Evolutionary conservation across 1,140 invertebrate species (phyloP).

Genomic region (Polypedilum pembai): DNA sequence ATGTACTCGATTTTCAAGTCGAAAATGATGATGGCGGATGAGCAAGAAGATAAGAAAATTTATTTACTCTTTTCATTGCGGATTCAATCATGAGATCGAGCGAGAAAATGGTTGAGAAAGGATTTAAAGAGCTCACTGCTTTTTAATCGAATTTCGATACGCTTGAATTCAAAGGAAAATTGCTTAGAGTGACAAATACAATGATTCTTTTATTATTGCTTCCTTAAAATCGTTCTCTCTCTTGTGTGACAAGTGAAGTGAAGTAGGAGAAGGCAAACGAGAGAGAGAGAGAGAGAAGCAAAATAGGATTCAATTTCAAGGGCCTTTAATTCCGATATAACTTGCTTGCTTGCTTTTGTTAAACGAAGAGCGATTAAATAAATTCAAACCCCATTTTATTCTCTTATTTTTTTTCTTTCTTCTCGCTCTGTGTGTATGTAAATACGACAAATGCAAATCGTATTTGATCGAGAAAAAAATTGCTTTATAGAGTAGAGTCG

Average conservation of each 20-base stretch:
- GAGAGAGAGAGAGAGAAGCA: not conserved
- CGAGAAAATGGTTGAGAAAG: not conserved
- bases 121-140: constrained; percentile 12
- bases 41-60: not conserved
- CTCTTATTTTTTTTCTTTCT: not conserved
- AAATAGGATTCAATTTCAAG: constrained; percentile 27
- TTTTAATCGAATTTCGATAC: constrained; percentile 24
- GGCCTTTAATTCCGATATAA: constrained; percentile 8
- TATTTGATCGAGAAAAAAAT: too few relatives aligned
- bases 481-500: too few relatives aligned
- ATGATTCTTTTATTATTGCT: not conserved
- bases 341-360: not conserved
- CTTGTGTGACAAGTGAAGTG: constrained; percentile 1
- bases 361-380: constrained; percentile 23
- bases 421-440: not conserved
- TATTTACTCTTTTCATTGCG: not conserved
- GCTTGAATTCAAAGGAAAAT: constrained; percentile 22
- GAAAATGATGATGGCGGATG: too few relatives aligned
- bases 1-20: not conserved
- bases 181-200: constrained; percentile 22
- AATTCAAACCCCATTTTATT: constrained; percentile 22
- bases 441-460: too few relatives aligned
- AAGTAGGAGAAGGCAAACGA: not conserved
- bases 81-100: constrained; percentile 6
- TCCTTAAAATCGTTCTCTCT: not conserved